Conservation (phyloP, 1,140 invertebrate species). For the Microplitis mediator region DNA sequence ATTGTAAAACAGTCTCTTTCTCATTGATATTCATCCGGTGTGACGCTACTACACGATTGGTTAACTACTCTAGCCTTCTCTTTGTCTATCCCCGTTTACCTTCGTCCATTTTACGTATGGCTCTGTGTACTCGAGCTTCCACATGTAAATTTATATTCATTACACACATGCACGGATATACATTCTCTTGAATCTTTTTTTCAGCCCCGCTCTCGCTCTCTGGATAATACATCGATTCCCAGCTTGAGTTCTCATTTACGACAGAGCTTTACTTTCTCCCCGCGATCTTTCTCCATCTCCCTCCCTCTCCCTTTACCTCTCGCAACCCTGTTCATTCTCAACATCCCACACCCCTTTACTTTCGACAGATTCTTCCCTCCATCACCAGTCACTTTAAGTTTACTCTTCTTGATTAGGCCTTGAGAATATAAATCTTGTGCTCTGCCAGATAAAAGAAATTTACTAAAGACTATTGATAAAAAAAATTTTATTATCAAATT, state of each 20-base stretch:
- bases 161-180: not conserved
- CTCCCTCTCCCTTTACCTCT: not conserved
- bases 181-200: no score
- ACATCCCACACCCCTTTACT: not conserved
- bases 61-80: not conserved
- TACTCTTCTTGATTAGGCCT: slow-evolving; percentile 7
- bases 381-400: not conserved
- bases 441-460: slow-evolving; percentile 1
- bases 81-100: not conserved
- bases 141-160: not conserved
- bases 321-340: not conserved
- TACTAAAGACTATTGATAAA: not conserved
- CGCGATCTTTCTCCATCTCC: not conserved
- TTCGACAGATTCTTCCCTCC: not conserved
- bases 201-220: not conserved
- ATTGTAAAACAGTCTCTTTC: not conserved
- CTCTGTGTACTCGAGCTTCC: not conserved
- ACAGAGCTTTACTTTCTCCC: not conserved
- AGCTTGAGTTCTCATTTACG: not conserved
- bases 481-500: not conserved
- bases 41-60: not conserved
- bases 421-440: not conserved
- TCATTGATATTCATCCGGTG: slow-evolving; percentile 6
- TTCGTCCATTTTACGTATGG: not conserved
- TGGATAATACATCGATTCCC: not conserved